Evolutionary conservation across 2,888 invertebrate genomes (phyloP), one percentile per base, ranked within the genome.

Genomic region (Dendrolimus houi): DNA sequence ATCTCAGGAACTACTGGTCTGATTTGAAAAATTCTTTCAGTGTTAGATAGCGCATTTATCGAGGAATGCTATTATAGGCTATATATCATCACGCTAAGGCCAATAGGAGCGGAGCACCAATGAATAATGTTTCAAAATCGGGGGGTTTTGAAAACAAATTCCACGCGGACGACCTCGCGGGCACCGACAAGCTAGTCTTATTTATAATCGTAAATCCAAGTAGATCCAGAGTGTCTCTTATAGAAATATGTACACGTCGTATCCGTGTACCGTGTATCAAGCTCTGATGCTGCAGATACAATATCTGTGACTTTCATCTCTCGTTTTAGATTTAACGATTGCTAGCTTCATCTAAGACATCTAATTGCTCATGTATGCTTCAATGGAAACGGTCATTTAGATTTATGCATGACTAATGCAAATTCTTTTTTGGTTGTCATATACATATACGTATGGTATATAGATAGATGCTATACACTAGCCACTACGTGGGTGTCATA

Each of bases 271-370:
- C 64, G 68, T 47, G 47, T 47, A 52, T 41, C 54, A 65, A 66
- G 62, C 60, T 68, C 67, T 64, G 74, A 77, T 75, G 65, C 64
- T 60, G 62, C 55, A 64, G 72, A 75, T 74, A 77, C 66, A 68
- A 71, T 88, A 89, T 90, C 89, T 72, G 66, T 64, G 68, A 87
- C 89, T 90, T 90, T 90, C 89, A 90, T 90, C 90, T 87, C 69
- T 77, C 71, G 75, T 70, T 76, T 77, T 75, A 81, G 87, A 88
- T 89, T 83, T 82, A 81, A 80, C 79, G 88, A 88, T 89, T 86
- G 83, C 81, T 74, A 73, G 82, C 83, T 85, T 77, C 79, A 72
- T 85, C 81, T 89, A 89, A 90, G 85, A 77, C 79, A 72, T 85
- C 81, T 89, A 89, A 90, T 88, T 87, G 87, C 81, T 79, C 78